Evolutionary conservation across 2,888 invertebrate species (phyloP), one percentile per base, ranked within the genome.

Genomic region (Dasysyrphus albostriatus): DNA sequence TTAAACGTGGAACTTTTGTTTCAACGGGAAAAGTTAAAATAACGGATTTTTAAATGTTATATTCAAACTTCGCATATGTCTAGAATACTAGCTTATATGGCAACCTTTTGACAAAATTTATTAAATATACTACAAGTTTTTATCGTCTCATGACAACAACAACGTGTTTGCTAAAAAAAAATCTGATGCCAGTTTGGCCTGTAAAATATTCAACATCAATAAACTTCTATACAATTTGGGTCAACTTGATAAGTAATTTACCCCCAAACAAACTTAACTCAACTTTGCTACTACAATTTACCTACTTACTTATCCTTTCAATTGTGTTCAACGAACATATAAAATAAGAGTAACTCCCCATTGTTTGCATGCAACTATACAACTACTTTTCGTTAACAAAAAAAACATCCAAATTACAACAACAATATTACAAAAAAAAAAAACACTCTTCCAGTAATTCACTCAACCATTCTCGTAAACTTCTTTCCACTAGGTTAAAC

Each of bases 391-490:
- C 16, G 5, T 32, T 32, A 32, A 39, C 12, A 39, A 51, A n/a
- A 56, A 39, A 56, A 47, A n/a, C n/a, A 44, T 14, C 29, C 19
- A 42, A 59, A 51, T 51, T n/a, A 29, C 34, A 59, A 58, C 12
- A 61, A 32, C 32, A 58, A 44, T 29, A 39, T 19, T 4, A 2
- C 32, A 16, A 54, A 59, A 59, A 51, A n/a, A 39, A 39, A 14
- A 19, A 2, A 19, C 1, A n/a, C 49, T 10, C 34, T n/a, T 47
- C 34, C 75, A 75, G 44, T 51, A 81, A 74, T 51, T 63, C 44
- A 70, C 34, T 75, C 69, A 56, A 69, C 69, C 47, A 37, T 70
- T 24, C 61, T 83, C 80, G 83, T 70, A 80, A 83, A 80, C 47
- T 76, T 72, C 54, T 72, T 82, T 76, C 54, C 61, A 69, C 76